Base-by-base conservation (phyloP, 2,113 vertebrate genomes). In the Ictalurus punctatus region DNA sequence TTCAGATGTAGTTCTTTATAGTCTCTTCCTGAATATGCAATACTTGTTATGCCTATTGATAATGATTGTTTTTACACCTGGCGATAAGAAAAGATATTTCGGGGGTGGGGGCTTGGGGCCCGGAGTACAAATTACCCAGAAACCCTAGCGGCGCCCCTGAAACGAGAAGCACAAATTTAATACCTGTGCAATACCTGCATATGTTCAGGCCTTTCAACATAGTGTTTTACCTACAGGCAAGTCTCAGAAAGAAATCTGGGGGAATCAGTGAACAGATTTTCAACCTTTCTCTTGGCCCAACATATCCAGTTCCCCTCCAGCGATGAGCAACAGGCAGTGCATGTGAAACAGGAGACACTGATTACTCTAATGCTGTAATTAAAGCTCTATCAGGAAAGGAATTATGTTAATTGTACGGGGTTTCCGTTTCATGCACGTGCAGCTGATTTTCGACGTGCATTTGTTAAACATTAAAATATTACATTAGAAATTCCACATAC, bases 281-380 rank as follows among this genome's bases (percentile, higher is more conserved):
- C 27, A 56, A 54, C 7, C 25, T 54, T n/a, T 56, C 1, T 58
- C 78, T 34, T 21, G 19, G 12, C 21, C 21, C 10, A 27, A 61
- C 19, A 63, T 40, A 40, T 61, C 58, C 13, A 40, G 58, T 40
- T 40, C 30, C 4, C 58, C 34, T 61, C 58, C 58, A 61, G 34
- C 8, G 21, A 61, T 27, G 14, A 83, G 58, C 58, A 25, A 23
- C 30, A 37, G 80, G 9, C 30, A 9, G 34, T 23, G 10, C 73
- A 40, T 44, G 17, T 76, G 73, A 76, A 76, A 76, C 73, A 79
- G 81, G 34, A 83, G 81, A 63, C 30, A 40, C 58, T 83, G 58
- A 83, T 83, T 83, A 44, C 81, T 16, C 81, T 83, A 40, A 83
- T 25, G 5, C 8, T 21, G 2, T 7, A 83, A 40, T 83, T 63